These are phyloP conservation scores for Apodemia duryi DNA, from an alignment of 2,888 invertebrate species.

Conservation along the genomic window DNA sequence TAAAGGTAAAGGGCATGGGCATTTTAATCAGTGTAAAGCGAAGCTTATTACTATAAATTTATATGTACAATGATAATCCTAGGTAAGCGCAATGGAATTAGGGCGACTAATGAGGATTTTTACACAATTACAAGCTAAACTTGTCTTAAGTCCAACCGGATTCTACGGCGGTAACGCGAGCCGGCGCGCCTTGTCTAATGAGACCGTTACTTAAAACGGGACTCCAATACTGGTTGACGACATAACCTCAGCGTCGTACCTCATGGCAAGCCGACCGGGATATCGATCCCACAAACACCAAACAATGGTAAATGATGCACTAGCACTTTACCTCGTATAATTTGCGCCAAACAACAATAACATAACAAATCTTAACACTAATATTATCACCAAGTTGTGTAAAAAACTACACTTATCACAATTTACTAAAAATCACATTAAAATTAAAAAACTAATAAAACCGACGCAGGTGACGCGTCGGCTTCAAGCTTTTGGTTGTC, in stretches of 20 bases:
- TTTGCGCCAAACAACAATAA: constrained; percentile 66
- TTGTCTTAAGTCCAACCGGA: constrained; percentile 69
- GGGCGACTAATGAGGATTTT: constrained; percentile 73
- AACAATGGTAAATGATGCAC: constrained; percentile 57
- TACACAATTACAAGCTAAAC: constrained; percentile 67
- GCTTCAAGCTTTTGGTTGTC: constrained; percentile 60
- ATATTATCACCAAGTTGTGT: constrained; percentile 73
- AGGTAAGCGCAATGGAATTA: constrained; percentile 71
- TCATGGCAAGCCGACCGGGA: constrained; percentile 75
- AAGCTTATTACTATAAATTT: constrained; percentile 65
- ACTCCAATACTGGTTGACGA: constrained; percentile 70
- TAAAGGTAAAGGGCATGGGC: constrained; percentile 67
- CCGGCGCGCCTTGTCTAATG: constrained; percentile 53
- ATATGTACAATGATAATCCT: constrained; percentile 65
- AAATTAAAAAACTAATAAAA: constrained; percentile 70
- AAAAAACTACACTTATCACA: constrained; percentile 78
- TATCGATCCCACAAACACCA: constrained; percentile 76
- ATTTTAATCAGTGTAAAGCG: constrained; percentile 57
- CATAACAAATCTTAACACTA: constrained; percentile 76
- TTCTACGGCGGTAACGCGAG: constrained; percentile 67
- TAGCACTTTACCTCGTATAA: constrained; percentile 67
- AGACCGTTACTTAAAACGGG: constrained; percentile 78
- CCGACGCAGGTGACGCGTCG: constrained; percentile 72
- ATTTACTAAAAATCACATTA: constrained; percentile 68
- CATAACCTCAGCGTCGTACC: constrained; percentile 77